These are phyloP conservation scores for Oligia strigilis DNA, from an alignment of 2,888 invertebrate species.

Conservation along the genomic window DNA sequence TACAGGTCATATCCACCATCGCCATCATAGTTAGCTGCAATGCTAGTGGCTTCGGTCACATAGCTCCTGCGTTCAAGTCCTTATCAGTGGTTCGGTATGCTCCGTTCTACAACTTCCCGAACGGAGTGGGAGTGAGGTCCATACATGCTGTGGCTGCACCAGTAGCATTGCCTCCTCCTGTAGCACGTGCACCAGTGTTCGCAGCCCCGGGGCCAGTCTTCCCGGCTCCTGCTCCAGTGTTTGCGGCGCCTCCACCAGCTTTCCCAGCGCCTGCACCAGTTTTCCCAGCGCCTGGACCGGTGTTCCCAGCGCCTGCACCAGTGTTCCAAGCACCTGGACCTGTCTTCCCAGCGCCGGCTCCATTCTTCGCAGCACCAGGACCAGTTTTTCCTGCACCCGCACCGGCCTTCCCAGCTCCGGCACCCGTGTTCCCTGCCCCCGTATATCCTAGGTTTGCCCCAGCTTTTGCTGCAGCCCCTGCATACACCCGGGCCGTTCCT, in stretches of 20 bases:
- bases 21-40: constrained; percentile 84
- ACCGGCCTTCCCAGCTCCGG: constrained; percentile 63
- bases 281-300: constrained; percentile 66
- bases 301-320: constrained; percentile 59
- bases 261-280: constrained; percentile 69
- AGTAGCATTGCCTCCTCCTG: constrained; percentile 50
- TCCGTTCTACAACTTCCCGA: constrained; percentile 87
- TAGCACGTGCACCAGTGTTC: constrained; percentile 52
- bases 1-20: constrained; percentile 79
- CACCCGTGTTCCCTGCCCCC: constrained; percentile 61
- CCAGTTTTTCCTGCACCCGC: constrained; percentile 61
- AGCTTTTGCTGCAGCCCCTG: constrained; percentile 62
- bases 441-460: constrained; percentile 65
- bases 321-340: constrained; percentile 68
- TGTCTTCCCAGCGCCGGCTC: constrained; percentile 59
- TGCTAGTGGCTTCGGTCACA: constrained; percentile 86
- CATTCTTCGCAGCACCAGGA: constrained; percentile 62
- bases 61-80: constrained; percentile 80
- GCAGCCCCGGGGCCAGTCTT: constrained; percentile 67
- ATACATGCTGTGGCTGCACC: constrained; percentile 83
- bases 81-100: constrained; percentile 86
- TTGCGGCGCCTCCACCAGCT: constrained; percentile 61
- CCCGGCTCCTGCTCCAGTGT: constrained; percentile 46
- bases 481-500: constrained; percentile 66
- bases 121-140: constrained; percentile 81